A percentile compares a stretch with the other conserved stretches of the same genome.
These are phyloP conservation scores for Trichogramma dendrolimi DNA, from an alignment of 2,888 invertebrate species.

Conservation along the genomic window DNA sequence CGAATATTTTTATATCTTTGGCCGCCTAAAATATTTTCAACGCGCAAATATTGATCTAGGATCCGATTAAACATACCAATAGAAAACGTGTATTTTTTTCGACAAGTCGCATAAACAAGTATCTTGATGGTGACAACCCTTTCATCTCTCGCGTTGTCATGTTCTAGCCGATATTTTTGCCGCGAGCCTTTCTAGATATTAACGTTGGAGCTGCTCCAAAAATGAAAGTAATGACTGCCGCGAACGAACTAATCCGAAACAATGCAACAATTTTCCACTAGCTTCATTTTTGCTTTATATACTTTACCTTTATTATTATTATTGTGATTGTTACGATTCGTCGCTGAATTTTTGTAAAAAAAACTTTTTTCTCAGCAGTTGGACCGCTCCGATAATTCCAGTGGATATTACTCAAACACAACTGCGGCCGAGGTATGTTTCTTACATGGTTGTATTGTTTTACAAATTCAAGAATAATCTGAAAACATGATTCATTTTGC, in stretches of 20 bases:
- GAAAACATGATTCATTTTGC: conserved; percentile 19
- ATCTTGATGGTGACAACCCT: background rate
- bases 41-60: no score
- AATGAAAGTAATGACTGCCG: conserved; percentile 17
- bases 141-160: conserved; percentile 12
- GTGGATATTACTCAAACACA: conserved; percentile 10
- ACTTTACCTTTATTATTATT: conserved; percentile 1
- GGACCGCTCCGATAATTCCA: conserved; percentile 1
- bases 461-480: background rate
- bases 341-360: background rate
- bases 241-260: conserved; percentile 22
- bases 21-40: no score
- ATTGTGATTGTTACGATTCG: background rate
- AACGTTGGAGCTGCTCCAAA: conserved; percentile 39
- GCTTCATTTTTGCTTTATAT: background rate
- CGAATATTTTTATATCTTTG: no score
- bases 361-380: conserved; percentile 9
- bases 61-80: no score
- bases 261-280: conserved; percentile 17
- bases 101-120: no score
- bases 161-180: conserved; percentile 18
- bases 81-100: no score
- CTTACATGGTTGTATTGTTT: background rate
- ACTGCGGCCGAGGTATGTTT: conserved; percentile 2
- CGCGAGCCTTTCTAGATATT: conserved; percentile 30